Evolutionary conservation across 2,797 vertebrate species (phyloP).

Genomic region (Molothrus ater): DNA sequence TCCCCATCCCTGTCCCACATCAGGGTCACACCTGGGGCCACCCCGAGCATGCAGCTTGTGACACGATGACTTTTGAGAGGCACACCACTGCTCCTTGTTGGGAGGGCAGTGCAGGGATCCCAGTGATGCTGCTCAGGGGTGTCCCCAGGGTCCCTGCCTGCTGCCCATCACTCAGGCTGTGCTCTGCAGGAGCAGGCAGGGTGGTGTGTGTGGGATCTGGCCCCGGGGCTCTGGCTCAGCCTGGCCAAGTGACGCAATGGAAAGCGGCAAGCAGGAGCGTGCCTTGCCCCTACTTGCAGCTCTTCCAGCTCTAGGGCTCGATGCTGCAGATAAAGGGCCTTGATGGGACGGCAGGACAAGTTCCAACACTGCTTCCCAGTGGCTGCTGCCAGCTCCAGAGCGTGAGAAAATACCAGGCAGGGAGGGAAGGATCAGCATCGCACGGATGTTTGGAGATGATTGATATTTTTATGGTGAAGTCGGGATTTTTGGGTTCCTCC

Average conservation of each 20-base stretch:
- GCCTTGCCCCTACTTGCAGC: constrained; percentile 69
- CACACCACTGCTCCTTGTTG: rapidly evolving
- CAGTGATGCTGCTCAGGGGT: background rate
- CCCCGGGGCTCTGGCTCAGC: constrained; percentile 13
- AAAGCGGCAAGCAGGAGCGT: constrained; percentile 49
- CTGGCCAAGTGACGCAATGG: constrained; percentile 41
- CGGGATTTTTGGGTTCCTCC: constrained; percentile 56
- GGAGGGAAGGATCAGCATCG: constrained; percentile 55
- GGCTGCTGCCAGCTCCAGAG: constrained; percentile 69
- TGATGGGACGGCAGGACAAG: constrained; percentile 70
- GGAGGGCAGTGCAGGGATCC: background rate
- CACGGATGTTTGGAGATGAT: constrained; percentile 57
- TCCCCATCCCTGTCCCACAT: background rate
- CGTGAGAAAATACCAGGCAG: constrained; percentile 78
- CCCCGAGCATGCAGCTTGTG: background rate
- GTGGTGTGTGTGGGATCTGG: constrained; percentile 52
- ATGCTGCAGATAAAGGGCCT: constrained; percentile 59
- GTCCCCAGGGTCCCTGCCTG: background rate
- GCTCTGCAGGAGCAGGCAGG: constrained; percentile 10
- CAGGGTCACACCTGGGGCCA: background rate
- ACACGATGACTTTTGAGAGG: rapidly evolving
- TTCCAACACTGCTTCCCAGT: constrained; percentile 58
- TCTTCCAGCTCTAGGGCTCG: constrained; percentile 63
- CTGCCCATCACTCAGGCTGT: background rate
- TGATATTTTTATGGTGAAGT: constrained; percentile 63